A percentile compares a stretch with the other conserved stretches of the same genome.
Evolutionary conservation across 2,888 invertebrate species (phyloP).

Genomic region (Bombylius major): DNA sequence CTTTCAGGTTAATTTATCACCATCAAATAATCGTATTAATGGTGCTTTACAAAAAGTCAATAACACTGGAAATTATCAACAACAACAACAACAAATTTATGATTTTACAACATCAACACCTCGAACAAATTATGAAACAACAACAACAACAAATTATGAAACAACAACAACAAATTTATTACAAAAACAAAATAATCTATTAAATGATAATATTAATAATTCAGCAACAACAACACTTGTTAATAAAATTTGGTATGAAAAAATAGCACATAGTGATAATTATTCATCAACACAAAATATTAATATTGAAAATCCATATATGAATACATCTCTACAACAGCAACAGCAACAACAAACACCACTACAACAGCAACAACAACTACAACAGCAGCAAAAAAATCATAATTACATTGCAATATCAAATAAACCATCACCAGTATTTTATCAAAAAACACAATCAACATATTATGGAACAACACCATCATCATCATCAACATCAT

Average conservation of each 20-base stretch:
- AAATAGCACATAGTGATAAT: constrained; percentile 17
- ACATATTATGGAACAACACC: background rate
- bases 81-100: background rate
- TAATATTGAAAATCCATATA: constrained; percentile 9
- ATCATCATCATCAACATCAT: constrained; percentile 20
- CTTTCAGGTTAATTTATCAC: constrained; percentile 3
- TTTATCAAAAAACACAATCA: constrained; percentile 6
- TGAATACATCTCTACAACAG: constrained; percentile 21
- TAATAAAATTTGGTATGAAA: constrained; percentile 42
- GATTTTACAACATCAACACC: background rate
- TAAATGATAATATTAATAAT: constrained; percentile 13
- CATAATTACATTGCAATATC: constrained; percentile 34
- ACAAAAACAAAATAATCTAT: constrained; percentile 29
- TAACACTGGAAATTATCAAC: constrained; percentile 15
- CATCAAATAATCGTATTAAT: constrained; percentile 10
- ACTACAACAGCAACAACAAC: background rate
- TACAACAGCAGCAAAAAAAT: constrained; percentile 2
- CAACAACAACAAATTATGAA: too few relatives aligned
- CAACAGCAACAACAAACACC: background rate
- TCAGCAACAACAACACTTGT: constrained; percentile 34
- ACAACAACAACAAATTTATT: constrained; percentile 5
- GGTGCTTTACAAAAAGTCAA: constrained; percentile 23
- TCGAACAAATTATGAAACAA: background rate
- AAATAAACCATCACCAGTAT: constrained; percentile 26
- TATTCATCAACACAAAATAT: constrained; percentile 12